Evolutionary conservation across 2,113 vertebrate species (phyloP), one percentile per base, ranked within the genome.

Genomic region (Setophaga coronata): DNA sequence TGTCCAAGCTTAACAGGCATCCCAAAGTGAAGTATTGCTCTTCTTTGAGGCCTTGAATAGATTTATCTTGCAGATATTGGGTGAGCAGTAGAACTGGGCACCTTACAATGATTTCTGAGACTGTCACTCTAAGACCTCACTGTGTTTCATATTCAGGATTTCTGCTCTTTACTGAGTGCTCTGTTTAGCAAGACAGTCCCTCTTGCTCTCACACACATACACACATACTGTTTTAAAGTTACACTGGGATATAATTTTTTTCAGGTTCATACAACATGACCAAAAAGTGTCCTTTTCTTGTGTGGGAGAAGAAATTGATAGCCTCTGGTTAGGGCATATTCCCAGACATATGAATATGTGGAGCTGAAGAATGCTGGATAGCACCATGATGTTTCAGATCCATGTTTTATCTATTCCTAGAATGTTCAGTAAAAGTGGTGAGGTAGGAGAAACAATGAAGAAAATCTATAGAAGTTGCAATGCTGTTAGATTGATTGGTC

Each of bases 1-100:
- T 45, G 2, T 26, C 4, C 7, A 57, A 34, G 2, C 6, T 83
- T 54, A 90, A 83, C 0, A 0, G 12, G 3, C 8, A 54, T 18
- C 29, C 23, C 11, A 61, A 61, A 69, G 6, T 19, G 5, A 71
- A 87, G 14, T 0, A 57, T 42, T 74, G 51, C 6, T 74, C 7
- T 50, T 53, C 31, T 64, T 62, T 58, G 20, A 90, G 18, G 3
- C 26, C 13, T n/a, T 65, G 24, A 72, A 53, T n/a, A 11, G 14
- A 24, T 84, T 60, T 80, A 48, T 42, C 14, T 11, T 24, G 40
- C 3, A 88, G 14, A 11, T 9, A 29, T 17, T 57, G 64, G 13
- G 5, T 34, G 4, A 79, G 18, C 26, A 82, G n/a, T 5, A 56
- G 34, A 74, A 53, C 7, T 17, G 26, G 28, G 6, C 18, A 45